These are phyloP conservation scores for Drosophila santomea DNA, from an alignment of 1,140 invertebrate species.

Conservation along the genomic window DNA sequence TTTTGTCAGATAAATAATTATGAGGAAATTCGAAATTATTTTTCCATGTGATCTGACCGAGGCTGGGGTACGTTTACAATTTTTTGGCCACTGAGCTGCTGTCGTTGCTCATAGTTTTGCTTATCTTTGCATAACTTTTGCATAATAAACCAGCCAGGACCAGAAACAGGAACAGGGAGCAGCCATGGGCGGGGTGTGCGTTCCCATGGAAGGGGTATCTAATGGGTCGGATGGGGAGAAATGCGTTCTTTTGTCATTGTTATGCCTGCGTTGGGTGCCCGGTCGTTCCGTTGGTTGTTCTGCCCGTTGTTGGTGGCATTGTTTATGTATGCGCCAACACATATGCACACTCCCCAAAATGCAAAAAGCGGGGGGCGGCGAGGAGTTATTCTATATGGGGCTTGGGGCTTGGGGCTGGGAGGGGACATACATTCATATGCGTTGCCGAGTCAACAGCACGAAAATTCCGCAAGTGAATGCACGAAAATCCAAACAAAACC, in stretches of 20 bases:
- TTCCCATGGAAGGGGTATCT: conserved; percentile 14
- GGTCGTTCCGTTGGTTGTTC: conserved; percentile 24
- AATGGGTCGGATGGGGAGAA: conserved; percentile 34
- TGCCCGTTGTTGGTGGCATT: conserved; percentile 67
- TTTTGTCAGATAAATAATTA: background rate
- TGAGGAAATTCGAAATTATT: background rate
- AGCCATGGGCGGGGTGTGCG: conserved; percentile 1
- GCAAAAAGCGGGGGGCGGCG: conserved; percentile 1
- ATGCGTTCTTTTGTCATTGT: conserved; percentile 81
- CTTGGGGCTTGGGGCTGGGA: conserved; percentile 39
- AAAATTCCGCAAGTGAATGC: conserved; percentile 82
- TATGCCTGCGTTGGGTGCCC: conserved; percentile 46
- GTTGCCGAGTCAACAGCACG: conserved; percentile 76
- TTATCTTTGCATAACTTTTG: conserved; percentile 84
- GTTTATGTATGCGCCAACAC: conserved; percentile 81
- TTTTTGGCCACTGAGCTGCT: conserved; percentile 73
- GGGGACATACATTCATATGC: conserved; percentile 75
- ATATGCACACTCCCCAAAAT: conserved; percentile 59
- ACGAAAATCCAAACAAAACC: conserved; percentile 79
- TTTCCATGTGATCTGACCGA: conserved; percentile 11
- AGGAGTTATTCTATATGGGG: conserved; percentile 39
- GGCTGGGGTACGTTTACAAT: conserved; percentile 46
- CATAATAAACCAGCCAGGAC: conserved; percentile 80
- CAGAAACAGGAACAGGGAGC: conserved; percentile 39
- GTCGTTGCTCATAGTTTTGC: conserved; percentile 81